These are phyloP conservation scores for Drosophila parabipectinata DNA, from an alignment of 1,140 invertebrate species.

Conservation along the genomic window DNA sequence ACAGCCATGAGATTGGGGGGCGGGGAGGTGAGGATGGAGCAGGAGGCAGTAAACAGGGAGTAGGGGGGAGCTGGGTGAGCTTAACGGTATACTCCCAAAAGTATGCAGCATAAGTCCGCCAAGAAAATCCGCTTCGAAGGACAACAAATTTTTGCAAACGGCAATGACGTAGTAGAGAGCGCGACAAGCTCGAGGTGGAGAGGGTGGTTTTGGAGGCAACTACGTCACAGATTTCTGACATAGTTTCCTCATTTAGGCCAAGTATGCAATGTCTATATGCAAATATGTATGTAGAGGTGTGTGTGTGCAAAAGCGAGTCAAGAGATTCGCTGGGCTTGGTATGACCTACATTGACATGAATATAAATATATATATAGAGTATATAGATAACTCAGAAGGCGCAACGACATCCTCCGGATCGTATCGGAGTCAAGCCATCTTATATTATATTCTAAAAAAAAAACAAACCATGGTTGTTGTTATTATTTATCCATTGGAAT, in stretches of 20 bases:
- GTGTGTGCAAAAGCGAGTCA: conserved; percentile 35
- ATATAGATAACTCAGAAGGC: conserved; percentile 38
- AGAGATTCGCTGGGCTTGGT: conserved; percentile 13
- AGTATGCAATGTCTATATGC: conserved; percentile 25
- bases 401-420: conserved; percentile 29
- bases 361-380: conserved; percentile 28
- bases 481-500: neutral
- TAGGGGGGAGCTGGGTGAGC: neutral
- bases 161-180: conserved; percentile 34
- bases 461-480: neutral
- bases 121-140: conserved; percentile 35
- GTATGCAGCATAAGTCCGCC: conserved; percentile 36
- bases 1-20: neutral
- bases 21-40: neutral
- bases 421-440: conserved; percentile 5
- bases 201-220: conserved; percentile 16
- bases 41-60: too few relatives aligned
- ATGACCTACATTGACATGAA: conserved; percentile 57
- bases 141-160: conserved; percentile 41
- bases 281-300: conserved; percentile 4
- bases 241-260: conserved; percentile 71
- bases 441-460: neutral
- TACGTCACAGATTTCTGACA: conserved; percentile 72
- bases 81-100: conserved; percentile 22
- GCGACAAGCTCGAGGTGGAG: neutral